Percentiles rank a stretch among this genome's conserved stretches.
Conservation (phyloP, 2,113 vertebrate species). For the Chrysochloris asiatica region DNA sequence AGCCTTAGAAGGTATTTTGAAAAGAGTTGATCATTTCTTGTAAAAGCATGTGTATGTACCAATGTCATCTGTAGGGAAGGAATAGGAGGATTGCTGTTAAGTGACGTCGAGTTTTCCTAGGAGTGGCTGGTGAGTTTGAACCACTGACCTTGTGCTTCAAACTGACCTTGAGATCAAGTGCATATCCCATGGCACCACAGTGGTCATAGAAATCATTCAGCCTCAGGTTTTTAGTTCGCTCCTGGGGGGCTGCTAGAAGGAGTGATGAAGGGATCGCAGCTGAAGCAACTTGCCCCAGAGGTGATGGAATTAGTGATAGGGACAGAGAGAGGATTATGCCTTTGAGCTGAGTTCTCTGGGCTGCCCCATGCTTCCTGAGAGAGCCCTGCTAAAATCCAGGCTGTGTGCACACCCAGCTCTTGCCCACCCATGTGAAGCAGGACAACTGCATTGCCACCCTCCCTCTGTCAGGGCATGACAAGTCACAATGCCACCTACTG, state of each 20-base stretch:
- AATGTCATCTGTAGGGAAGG: neutral
- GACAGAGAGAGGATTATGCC: neutral
- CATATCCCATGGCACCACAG: no score
- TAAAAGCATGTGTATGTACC: neutral
- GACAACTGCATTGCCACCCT: fast-evolving
- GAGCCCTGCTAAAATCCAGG: neutral
- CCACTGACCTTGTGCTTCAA: no score
- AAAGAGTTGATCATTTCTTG: neutral
- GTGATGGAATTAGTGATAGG: neutral
- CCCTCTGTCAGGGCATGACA: neutral
- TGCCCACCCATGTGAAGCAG: no score
- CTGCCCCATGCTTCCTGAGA: neutral
- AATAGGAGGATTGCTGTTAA: neutral
- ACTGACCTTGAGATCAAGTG: no score
- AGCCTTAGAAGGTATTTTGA: neutral
- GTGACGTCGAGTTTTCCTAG: no score
- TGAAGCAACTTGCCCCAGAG: neutral
- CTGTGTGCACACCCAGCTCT: neutral
- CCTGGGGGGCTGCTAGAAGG: neutral
- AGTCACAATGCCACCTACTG: neutral
- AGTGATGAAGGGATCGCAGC: neutral
- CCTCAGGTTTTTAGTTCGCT: neutral
- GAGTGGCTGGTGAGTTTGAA: no score
- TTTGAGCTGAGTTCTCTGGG: neutral
- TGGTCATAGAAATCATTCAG: neutral